phyloP scores from a whole-genome alignment of 2,113 vertebrate species.

The Stegostoma tigrinum region DNA sequence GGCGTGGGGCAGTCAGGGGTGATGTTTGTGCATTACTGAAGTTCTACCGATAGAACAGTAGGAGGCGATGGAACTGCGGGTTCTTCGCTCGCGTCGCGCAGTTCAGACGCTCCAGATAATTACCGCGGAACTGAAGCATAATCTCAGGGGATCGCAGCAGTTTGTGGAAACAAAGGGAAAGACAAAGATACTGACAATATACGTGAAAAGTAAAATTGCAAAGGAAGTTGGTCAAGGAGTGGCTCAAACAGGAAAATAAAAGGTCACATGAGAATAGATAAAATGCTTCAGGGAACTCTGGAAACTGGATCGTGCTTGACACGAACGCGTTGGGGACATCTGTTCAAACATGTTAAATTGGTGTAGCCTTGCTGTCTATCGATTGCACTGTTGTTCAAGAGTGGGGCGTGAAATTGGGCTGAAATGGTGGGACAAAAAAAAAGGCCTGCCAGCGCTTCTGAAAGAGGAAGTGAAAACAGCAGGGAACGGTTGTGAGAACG shows the following conservation, averaged over 20 bases:
- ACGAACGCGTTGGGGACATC: neutral
- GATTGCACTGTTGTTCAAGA: neutral
- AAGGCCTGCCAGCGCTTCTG: neutral
- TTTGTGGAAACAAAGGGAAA: neutral
- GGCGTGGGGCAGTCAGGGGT: neutral
- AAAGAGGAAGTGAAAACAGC: neutral
- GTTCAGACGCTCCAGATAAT: neutral
- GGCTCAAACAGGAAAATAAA: neutral
- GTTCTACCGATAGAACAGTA: neutral
- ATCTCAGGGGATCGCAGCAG: neutral
- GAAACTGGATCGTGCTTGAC: neutral
- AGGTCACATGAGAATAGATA: neutral
- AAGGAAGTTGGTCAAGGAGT: neutral
- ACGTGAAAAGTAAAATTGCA: neutral
- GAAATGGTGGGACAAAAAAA: neutral
- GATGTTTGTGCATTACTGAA: too few relatives aligned
- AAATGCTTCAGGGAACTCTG: neutral
- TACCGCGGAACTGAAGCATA: neutral
- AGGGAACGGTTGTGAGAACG: neutral
- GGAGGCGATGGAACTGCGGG: neutral
- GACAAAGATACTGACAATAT: neutral
- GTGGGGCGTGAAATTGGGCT: neutral
- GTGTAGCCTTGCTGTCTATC: neutral
- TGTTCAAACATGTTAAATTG: neutral
- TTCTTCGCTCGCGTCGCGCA: neutral